Percentiles rank a stretch among this genome's conserved stretches.
phyloP scores from a whole-genome alignment of 2,113 vertebrate species.

The Colinus virginianus region DNA sequence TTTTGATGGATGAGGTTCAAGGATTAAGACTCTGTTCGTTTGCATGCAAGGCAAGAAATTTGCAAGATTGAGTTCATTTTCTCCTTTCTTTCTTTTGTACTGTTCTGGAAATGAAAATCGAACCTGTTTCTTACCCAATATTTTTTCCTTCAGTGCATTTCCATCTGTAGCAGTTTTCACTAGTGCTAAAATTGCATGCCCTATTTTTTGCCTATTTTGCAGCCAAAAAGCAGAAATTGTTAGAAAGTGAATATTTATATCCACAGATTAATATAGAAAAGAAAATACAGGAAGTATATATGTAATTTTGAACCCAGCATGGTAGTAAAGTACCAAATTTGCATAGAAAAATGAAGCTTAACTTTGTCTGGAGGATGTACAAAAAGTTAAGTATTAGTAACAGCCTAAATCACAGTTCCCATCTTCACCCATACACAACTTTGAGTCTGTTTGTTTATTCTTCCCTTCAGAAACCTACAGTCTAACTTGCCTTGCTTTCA shows the following conservation, averaged over 20 bases:
- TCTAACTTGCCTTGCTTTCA: background rate
- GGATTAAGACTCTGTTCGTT: constrained; percentile 25
- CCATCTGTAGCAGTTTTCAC: background rate
- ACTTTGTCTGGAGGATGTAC: background rate
- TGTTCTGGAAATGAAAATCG: constrained; percentile 11
- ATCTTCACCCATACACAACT: rapidly evolving
- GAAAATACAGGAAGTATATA: background rate
- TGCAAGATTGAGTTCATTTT: constrained; percentile 30
- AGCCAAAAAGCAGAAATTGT: background rate
- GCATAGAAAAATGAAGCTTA: background rate
- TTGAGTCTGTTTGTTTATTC: background rate
- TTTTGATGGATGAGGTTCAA: background rate
- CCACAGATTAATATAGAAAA: background rate
- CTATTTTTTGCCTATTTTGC: background rate
- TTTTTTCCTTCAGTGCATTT: background rate
- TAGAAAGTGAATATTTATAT: background rate
- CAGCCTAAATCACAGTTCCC: constrained; percentile 4
- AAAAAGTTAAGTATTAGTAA: background rate
- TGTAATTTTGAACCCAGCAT: background rate
- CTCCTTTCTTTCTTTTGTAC: background rate
- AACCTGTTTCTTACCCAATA: background rate
- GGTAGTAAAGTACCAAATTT: background rate
- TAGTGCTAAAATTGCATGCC: background rate
- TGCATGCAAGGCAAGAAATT: background rate
- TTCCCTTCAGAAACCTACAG: constrained; percentile 14